Base-by-base conservation (phyloP, 2,888 invertebrate genomes). In the Itoplectis maculator region DNA sequence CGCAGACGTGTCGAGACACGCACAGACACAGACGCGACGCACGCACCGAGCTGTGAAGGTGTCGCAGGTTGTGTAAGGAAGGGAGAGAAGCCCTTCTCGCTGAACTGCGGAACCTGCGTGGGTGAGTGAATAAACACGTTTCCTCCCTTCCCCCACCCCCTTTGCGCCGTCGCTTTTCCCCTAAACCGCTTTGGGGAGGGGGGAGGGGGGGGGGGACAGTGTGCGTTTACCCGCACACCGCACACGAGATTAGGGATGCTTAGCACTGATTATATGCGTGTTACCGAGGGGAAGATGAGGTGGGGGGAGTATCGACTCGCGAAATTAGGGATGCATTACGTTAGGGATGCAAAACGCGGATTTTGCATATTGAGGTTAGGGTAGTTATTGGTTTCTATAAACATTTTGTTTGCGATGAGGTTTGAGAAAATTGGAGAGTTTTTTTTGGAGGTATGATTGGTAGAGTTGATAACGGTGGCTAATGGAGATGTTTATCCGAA, bases 51-150 rank as follows among this genome's bases (percentile, higher is more conserved):
- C 29, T 47, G 68, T n/a, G n/a, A 54, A 59, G 79, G 74, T 65
- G 59, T 51, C 59, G 77, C 18, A 42, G 13, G 11, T 51, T 20
- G 40, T 54, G 59, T n/a, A n/a, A n/a, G 61, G 49, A 59, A 61
- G 79, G 49, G 40, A 63, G 72, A 54, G 61, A 66, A 68, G 68
- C 47, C 54, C 56, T 73, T 72, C 54, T 66, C 56, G 11, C 2
- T 54, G 11, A 15, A 74, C 70, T 56, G 63, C 65, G 79, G 65
- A 29, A 68, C 69, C 45, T 47, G 70, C 74, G 79, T 40, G 72
- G 79, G 79, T 66, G 82, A 79, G 75, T 72, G 54, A 37, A 66
- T 76, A 76, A 82, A 77, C 59, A 76, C 75, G 65, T 61, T 68
- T 42, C 37, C 70, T 45, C 75, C 65, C 70, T 70, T n/a, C n/a